Evolutionary conservation across 2,113 vertebrate genomes (phyloP).

Genomic region (Brachyistius frenatus): DNA sequence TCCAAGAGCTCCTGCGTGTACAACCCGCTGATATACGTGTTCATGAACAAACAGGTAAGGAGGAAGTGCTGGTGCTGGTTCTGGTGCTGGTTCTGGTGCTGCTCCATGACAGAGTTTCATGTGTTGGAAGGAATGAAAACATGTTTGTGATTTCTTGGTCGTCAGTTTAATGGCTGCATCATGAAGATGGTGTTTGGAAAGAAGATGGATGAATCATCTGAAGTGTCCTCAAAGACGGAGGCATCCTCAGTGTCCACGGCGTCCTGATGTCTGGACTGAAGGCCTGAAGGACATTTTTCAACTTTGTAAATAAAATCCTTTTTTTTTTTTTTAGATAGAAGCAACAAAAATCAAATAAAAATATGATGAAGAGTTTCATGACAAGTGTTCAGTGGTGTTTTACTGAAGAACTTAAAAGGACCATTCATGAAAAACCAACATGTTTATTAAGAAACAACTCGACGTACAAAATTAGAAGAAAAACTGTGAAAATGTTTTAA

Average conservation of each 20-base stretch:
- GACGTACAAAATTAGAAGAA: too few species aligned
- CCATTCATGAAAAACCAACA: too few species aligned
- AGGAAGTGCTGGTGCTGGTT: background rate
- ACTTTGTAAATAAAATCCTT: too few species aligned
- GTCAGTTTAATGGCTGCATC: slow-evolving; percentile 87
- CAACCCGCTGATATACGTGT: slow-evolving; percentile 90
- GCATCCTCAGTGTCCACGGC: slow-evolving; percentile 77
- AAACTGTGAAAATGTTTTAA: too few species aligned
- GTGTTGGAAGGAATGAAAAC: too few species aligned
- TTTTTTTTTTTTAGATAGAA: slow-evolving; percentile 36
- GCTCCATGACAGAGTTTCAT: background rate
- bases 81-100: background rate
- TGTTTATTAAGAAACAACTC: too few species aligned
- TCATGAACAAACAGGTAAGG: slow-evolving; percentile 91
- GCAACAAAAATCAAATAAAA: slow-evolving; percentile 41
- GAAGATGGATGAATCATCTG: slow-evolving; percentile 81
- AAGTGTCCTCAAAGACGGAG: slow-evolving; percentile 84
- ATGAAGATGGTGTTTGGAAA: slow-evolving; percentile 87
- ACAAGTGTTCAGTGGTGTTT: too few species aligned
- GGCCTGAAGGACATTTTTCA: slow-evolving; percentile 6
- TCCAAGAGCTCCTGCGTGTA: slow-evolving; percentile 89
- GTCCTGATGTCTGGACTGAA: slow-evolving; percentile 30
- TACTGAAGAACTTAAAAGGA: too few species aligned
- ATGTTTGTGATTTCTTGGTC: background rate
- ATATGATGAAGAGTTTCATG: background rate